phyloP scores from a whole-genome alignment of 2,888 invertebrate species.

The Euplagia quadripunctaria region DNA sequence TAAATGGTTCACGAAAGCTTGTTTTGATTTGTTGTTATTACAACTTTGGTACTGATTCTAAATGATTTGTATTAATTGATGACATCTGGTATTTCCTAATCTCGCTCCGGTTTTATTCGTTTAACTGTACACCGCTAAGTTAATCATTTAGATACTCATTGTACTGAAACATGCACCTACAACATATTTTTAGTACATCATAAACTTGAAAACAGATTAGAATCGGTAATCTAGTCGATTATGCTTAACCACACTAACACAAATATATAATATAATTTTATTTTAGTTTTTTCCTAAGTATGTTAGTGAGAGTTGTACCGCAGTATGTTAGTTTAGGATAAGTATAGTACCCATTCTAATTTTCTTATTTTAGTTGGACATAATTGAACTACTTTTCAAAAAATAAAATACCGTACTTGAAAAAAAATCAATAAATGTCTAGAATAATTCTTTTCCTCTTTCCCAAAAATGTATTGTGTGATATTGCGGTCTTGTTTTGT shows the following conservation, averaged over 20 bases:
- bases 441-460: no score
- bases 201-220: neutral
- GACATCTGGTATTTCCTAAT: conserved; percentile 17
- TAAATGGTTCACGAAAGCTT: conserved; percentile 19
- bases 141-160: neutral
- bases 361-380: neutral
- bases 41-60: conserved; percentile 17
- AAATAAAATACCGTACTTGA: no score
- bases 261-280: neutral
- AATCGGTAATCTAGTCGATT: neutral
- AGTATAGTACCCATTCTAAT: neutral
- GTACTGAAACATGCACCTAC: neutral
- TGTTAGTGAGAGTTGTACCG: neutral
- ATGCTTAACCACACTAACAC: neutral
- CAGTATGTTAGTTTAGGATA: neutral
- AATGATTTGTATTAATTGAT: conserved; percentile 19
- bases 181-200: neutral
- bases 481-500: no score
- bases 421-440: no score
- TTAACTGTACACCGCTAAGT: neutral
- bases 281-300: neutral
- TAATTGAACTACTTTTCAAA: no score
- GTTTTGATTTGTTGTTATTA: conserved; percentile 23
- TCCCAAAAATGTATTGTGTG: no score
- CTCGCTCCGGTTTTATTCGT: conserved; percentile 2